These are phyloP conservation scores for Mormyrus proboscirostris DNA, from an alignment of 2,797 vertebrate genomes.

Conservation along the genomic window DNA sequence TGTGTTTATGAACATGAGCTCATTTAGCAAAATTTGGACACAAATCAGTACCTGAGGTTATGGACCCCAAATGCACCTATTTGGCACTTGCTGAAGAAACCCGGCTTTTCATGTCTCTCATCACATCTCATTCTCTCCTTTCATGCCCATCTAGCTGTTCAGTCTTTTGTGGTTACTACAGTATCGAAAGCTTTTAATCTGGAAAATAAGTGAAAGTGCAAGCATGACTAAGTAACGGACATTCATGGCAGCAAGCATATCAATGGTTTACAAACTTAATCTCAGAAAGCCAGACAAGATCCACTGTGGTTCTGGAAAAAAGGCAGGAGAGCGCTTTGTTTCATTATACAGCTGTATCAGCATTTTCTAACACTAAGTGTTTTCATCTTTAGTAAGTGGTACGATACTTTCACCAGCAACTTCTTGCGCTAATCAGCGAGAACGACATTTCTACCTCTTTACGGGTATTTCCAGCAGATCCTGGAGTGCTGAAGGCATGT, in stretches of 20 bases:
- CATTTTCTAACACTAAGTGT: background rate
- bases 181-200: background rate
- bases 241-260: background rate
- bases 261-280: background rate
- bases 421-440: background rate
- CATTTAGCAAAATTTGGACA: background rate
- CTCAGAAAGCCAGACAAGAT: background rate
- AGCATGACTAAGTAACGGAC: background rate
- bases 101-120: background rate
- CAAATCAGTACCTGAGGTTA: background rate
- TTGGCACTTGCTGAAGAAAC: background rate
- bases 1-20: background rate
- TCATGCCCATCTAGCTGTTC: background rate
- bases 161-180: background rate
- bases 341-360: background rate
- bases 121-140: background rate
- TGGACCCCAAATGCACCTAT: background rate
- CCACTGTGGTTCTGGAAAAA: background rate
- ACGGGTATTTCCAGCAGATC: background rate
- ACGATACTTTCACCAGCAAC: background rate
- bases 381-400: background rate
- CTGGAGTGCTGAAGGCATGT: background rate
- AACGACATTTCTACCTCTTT: background rate
- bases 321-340: background rate
- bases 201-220: background rate